phyloP scores from a whole-genome alignment of 2,888 invertebrate species.

The Caenorhabditis sulstoni region DNA sequence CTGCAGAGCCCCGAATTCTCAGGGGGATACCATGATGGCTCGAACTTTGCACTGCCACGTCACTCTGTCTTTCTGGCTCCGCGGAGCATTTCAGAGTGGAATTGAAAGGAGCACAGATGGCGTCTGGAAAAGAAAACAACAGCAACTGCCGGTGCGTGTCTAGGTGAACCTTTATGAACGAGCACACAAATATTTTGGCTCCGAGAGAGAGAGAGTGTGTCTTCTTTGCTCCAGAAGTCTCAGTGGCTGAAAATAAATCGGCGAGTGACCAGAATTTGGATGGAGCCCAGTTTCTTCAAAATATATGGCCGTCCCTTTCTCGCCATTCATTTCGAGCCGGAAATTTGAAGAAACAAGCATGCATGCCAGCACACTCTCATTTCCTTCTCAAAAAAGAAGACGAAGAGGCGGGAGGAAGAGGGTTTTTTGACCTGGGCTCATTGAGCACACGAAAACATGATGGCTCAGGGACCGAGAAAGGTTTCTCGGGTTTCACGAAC shows the following conservation, averaged over 20 bases:
- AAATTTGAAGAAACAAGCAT: constrained; percentile 19
- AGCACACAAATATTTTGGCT: too few relatives aligned
- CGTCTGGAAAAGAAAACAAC: too few relatives aligned
- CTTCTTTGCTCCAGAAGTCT: too few relatives aligned
- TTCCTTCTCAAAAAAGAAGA: constrained; percentile 24
- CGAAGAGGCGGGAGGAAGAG: not conserved
- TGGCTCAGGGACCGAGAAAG: not conserved
- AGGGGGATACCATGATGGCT: constrained; percentile 36
- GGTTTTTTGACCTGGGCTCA: constrained; percentile 39
- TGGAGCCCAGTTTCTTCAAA: constrained; percentile 8
- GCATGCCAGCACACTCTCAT: constrained; percentile 18
- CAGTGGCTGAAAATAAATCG: not conserved
- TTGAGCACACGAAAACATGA: constrained; percentile 34
- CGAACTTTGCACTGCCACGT: constrained; percentile 48
- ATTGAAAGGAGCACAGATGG: too few relatives aligned
- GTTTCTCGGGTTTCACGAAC: constrained; percentile 47
- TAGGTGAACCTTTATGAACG: too few relatives aligned
- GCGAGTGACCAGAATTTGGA: not conserved
- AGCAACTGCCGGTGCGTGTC: too few relatives aligned
- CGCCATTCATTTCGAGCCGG: too few relatives aligned
- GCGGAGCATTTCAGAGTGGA: too few relatives aligned
- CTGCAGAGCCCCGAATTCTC: constrained; percentile 19
- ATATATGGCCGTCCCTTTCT: constrained; percentile 14
- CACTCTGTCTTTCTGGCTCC: constrained; percentile 1
- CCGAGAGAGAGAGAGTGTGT: too few relatives aligned